These are phyloP conservation scores for Cyprinella venusta DNA, from an alignment of 2,797 vertebrate species.

Conservation along the genomic window DNA sequence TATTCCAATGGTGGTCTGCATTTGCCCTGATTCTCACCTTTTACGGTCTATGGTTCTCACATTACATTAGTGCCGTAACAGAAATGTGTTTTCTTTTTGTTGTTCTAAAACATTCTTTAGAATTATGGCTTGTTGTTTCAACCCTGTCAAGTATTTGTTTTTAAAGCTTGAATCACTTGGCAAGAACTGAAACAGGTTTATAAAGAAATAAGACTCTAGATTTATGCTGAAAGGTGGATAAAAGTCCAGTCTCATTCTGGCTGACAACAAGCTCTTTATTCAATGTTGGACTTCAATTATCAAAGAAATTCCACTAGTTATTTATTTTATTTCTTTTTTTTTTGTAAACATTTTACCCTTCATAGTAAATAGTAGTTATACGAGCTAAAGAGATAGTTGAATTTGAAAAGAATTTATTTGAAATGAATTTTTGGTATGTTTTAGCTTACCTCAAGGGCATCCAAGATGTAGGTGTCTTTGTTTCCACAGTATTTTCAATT, in stretches of 20 bases:
- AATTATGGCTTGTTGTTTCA: conserved; percentile 13
- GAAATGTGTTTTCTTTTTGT: not conserved
- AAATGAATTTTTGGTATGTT: too few species aligned
- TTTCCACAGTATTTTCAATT: too few species aligned
- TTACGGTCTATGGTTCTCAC: not conserved
- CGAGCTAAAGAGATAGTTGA: not conserved
- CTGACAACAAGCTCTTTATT: conserved; percentile 1
- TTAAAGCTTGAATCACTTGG: not conserved
- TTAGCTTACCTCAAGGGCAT: too few species aligned
- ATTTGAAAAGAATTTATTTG: too few species aligned
- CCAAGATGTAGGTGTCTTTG: too few species aligned
- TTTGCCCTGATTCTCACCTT: not conserved
- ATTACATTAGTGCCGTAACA: not conserved
- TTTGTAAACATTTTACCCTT: conserved; percentile 19
- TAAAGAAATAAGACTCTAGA: conserved; percentile 40
- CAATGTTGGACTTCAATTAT: not conserved
- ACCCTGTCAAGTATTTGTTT: not conserved
- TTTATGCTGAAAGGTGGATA: not conserved
- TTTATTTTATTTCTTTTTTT: not conserved
- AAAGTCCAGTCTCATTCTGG: not conserved
- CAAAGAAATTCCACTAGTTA: not conserved
- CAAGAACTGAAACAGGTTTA: not conserved
- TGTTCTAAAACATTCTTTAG: not conserved
- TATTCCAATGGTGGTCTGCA: not conserved
- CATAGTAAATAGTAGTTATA: conserved; percentile 4